Conservation (phyloP, 2,113 vertebrate species). For the Andinoacara biseriatus region DNA sequence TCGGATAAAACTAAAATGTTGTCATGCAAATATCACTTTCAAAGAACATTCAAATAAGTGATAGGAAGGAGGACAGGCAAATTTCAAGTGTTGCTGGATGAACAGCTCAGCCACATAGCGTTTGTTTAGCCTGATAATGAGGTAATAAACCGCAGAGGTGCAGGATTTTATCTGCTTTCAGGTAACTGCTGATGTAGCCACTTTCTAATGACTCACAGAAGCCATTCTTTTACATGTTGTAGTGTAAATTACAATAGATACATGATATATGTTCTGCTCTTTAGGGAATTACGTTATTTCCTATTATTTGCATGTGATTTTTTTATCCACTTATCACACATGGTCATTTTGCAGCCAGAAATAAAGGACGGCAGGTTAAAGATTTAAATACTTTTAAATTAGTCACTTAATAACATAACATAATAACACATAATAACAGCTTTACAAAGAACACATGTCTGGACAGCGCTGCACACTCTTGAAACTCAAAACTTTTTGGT, state of each 20-base stretch:
- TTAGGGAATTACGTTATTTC: neutral
- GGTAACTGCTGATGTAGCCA: neutral
- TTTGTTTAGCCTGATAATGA: conserved; percentile 30
- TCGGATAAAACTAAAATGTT: neutral
- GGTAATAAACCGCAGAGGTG: conserved; percentile 2
- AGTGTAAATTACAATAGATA: neutral
- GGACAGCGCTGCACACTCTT: neutral
- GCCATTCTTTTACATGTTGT: neutral
- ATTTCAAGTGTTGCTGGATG: neutral
- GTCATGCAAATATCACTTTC: neutral
- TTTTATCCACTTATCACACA: neutral
- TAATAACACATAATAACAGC: neutral
- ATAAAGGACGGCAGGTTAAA: rapidly evolving
- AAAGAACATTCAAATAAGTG: neutral
- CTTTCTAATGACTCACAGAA: neutral
- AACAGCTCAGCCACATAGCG: neutral
- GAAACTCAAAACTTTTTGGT: neutral
- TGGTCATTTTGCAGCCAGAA: neutral
- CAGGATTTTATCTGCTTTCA: neutral
- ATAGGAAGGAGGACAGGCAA: neutral
- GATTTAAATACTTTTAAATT: neutral
- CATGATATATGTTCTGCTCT: neutral
- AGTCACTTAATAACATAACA: no score
- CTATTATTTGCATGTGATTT: neutral
- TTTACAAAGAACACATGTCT: neutral